Conservation (phyloP, 2,113 vertebrate genomes). For the Mus spicilegus region DNA sequence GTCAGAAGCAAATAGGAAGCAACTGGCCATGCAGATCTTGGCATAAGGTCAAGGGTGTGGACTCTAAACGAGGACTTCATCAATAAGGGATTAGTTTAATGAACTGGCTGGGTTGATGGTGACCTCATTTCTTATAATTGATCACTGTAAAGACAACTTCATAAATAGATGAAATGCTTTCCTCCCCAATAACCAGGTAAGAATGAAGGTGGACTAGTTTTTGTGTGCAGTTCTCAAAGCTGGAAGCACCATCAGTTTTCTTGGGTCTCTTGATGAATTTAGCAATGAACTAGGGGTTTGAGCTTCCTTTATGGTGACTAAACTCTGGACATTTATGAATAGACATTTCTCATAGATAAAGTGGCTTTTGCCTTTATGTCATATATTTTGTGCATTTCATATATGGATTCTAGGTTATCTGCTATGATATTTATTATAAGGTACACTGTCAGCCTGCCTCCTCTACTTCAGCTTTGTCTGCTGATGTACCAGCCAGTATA, state of each 20-base stretch:
- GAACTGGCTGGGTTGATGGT: not conserved
- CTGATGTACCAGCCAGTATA: not conserved
- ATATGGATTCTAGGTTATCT: not conserved
- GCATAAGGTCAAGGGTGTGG: not conserved
- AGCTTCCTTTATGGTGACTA: not conserved
- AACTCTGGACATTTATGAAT: not conserved
- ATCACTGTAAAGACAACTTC: not conserved
- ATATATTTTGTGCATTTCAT: not conserved
- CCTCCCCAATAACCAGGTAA: not conserved
- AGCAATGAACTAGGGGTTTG: not conserved
- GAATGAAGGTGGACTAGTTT: not conserved
- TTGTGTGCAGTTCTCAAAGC: not conserved
- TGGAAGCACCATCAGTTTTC: not conserved
- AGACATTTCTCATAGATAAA: not conserved
- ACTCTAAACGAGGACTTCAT: not conserved
- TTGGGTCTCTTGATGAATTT: not conserved
- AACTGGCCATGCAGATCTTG: rapidly evolving
- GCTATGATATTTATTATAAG: not conserved
- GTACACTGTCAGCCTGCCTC: not conserved
- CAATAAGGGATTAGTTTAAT: not conserved
- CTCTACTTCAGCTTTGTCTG: not conserved
- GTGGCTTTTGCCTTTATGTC: not conserved
- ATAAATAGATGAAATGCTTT: not conserved
- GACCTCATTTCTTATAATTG: conserved; percentile 54
- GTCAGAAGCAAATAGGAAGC: not conserved